phyloP scores from a whole-genome alignment of 2,888 invertebrate genomes.

The Pollenia griseotomentosa region DNA sequence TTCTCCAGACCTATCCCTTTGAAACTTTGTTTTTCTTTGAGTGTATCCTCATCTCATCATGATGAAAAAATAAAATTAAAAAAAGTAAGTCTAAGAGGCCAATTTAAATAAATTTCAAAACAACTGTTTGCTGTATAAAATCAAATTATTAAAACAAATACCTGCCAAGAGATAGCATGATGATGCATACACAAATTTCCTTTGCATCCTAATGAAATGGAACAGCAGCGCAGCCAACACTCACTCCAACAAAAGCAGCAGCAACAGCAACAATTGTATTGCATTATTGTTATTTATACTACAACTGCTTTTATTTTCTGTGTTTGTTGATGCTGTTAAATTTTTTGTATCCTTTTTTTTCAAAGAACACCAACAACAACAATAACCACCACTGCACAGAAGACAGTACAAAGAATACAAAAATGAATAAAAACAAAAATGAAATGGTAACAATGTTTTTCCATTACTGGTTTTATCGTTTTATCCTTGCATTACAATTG shows the following conservation, averaged over 20 bases:
- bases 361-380: neutral
- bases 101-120: conserved; percentile 51
- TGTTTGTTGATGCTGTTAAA: conserved; percentile 12
- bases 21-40: no score
- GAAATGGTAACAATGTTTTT: conserved; percentile 36
- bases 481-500: conserved; percentile 24
- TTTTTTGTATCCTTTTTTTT: conserved; percentile 19
- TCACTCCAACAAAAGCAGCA: neutral
- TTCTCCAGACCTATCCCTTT: neutral
- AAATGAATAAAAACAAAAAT: neutral
- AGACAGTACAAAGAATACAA: neutral
- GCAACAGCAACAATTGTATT: conserved; percentile 46
- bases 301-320: neutral
- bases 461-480: conserved; percentile 29
- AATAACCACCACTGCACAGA: neutral
- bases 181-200: neutral
- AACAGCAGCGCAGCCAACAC: neutral
- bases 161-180: conserved; percentile 14
- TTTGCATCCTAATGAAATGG: neutral
- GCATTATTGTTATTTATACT: conserved; percentile 32
- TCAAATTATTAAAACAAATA: conserved; percentile 65
- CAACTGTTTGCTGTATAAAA: conserved; percentile 46
- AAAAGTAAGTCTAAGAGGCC: conserved; percentile 16
- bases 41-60: neutral
- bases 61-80: neutral